These are phyloP conservation scores for Sinonovacula constricta DNA, from an alignment of 1,140 invertebrate species.

Conservation along the genomic window DNA sequence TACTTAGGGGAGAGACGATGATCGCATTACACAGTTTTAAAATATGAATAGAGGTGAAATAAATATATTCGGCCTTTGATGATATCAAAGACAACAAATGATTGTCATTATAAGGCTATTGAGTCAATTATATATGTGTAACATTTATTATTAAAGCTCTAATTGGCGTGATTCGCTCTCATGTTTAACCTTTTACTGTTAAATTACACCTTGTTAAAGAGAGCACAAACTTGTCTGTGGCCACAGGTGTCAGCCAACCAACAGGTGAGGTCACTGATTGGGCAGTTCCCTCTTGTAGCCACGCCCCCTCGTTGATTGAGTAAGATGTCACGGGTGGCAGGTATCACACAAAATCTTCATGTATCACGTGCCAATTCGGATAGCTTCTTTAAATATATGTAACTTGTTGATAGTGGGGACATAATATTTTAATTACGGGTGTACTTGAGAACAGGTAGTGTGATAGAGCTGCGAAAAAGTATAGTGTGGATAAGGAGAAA, in stretches of 20 bases:
- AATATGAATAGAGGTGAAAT: no score
- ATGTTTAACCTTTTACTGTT: neutral
- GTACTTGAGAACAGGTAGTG: neutral
- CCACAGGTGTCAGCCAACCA: no score
- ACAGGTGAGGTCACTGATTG: conserved; percentile 23
- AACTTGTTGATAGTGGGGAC: neutral
- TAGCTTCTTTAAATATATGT: neutral
- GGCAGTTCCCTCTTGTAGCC: conserved; percentile 7
- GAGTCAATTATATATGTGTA: neutral
- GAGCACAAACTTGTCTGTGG: neutral
- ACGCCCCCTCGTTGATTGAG: conserved; percentile 23
- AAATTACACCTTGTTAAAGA: conserved; percentile 10
- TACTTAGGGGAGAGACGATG: no score
- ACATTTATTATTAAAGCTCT: neutral
- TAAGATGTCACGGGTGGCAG: conserved; percentile 36
- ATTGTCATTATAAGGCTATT: neutral
- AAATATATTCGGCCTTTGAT: neutral
- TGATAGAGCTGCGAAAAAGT: neutral
- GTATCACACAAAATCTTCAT: conserved; percentile 12
- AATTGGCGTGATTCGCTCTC: neutral
- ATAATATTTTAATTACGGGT: conserved; percentile 18
- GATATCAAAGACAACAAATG: neutral
- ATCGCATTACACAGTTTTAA: no score
- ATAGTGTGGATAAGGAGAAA: no score
- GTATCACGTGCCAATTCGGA: neutral